Percentiles rank a stretch among this genome's conserved stretches.
phyloP scores from a whole-genome alignment of 2,888 invertebrate genomes.

The Cloeon dipterum region DNA sequence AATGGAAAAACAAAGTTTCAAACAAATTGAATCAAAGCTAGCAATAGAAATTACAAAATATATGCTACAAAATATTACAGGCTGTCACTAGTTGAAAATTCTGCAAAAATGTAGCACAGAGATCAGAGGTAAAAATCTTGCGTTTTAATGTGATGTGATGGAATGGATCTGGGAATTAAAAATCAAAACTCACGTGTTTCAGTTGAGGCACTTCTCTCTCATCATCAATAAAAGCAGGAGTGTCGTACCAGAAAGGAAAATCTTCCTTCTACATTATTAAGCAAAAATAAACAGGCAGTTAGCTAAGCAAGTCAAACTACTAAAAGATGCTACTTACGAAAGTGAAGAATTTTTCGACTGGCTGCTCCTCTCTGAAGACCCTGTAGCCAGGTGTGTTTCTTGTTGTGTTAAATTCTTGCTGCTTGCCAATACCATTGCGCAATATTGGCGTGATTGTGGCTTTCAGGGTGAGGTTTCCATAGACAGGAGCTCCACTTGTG shows the following conservation, averaged over 20 bases:
- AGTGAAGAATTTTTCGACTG: slow-evolving; percentile 44
- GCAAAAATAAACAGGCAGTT: neutral
- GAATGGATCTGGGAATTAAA: neutral
- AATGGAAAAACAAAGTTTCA: slow-evolving; percentile 10
- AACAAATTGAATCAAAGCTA: too few relatives aligned
- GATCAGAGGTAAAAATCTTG: too few relatives aligned
- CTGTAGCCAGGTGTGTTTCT: neutral
- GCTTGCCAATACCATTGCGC: neutral
- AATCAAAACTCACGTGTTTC: slow-evolving; percentile 34
- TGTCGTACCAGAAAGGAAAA: slow-evolving; percentile 57
- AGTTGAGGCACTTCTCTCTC: slow-evolving; percentile 34
- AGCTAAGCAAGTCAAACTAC: slow-evolving; percentile 5
- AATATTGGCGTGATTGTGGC: slow-evolving; percentile 49
- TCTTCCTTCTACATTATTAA: slow-evolving; percentile 34
- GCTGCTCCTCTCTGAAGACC: neutral
- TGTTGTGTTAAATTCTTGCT: neutral
- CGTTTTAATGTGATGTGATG: too few relatives aligned
- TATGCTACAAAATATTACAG: too few relatives aligned
- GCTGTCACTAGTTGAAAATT: neutral
- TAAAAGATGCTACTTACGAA: slow-evolving; percentile 28
- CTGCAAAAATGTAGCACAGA: neutral
- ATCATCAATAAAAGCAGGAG: slow-evolving; percentile 21
- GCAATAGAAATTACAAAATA: too few relatives aligned
- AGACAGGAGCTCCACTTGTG: slow-evolving; percentile 77
- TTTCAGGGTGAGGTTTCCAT: slow-evolving; percentile 67